These are phyloP conservation scores for Leucoraja erinaceus DNA, from an alignment of 2,113 vertebrate genomes.

Conservation along the genomic window DNA sequence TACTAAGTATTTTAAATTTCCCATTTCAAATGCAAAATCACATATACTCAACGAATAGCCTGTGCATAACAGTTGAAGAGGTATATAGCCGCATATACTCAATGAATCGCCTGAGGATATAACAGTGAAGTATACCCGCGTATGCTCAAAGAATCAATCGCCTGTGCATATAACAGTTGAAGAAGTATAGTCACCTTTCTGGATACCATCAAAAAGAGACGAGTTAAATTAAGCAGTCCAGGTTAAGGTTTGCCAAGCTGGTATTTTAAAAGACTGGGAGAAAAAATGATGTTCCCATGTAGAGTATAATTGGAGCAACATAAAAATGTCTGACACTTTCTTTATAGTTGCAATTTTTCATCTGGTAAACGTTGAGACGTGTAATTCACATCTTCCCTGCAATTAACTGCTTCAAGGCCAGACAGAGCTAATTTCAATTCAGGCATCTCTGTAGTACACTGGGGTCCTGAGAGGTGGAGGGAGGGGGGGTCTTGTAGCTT, in stretches of 20 bases:
- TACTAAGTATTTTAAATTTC: neutral
- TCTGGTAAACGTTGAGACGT: neutral
- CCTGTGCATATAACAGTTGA: neutral
- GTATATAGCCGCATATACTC: neutral
- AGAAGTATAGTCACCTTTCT: neutral
- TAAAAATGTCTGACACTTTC: neutral
- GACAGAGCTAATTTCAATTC: neutral
- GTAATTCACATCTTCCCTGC: neutral
- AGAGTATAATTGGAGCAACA: neutral
- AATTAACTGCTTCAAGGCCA: neutral
- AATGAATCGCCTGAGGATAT: neutral
- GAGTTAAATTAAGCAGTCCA: neutral
- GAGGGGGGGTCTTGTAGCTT: neutral
- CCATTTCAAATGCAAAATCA: neutral
- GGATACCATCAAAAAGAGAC: neutral
- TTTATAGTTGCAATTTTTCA: neutral
- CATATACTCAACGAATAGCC: neutral
- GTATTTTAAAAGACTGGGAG: neutral
- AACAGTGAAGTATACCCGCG: neutral
- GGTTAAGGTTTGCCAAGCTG: neutral
- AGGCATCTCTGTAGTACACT: conserved; percentile 24
- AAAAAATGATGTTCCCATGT: neutral
- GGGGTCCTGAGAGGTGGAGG: conserved; percentile 14
- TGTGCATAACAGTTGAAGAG: neutral
- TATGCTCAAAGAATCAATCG: neutral